Evolutionary conservation across 2,113 vertebrate genomes (phyloP).

Genomic region (Elephantulus edwardii): DNA sequence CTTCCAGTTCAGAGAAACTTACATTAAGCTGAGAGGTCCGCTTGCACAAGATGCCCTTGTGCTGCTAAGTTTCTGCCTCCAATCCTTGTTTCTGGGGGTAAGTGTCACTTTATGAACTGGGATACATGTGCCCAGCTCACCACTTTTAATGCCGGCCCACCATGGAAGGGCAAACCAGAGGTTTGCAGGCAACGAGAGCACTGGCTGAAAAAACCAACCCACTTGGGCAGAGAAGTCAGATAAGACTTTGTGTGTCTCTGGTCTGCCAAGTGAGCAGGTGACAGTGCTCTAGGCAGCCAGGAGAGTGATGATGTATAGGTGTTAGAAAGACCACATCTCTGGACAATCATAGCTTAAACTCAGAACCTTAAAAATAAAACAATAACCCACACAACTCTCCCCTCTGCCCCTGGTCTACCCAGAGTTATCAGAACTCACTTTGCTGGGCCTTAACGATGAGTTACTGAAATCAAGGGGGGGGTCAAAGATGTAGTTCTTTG

Average conservation of each 20-base stretch:
- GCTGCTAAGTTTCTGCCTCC: neutral
- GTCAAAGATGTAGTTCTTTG: neutral
- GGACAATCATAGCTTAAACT: neutral
- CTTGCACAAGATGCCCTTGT: neutral
- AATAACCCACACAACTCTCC: too few relatives aligned
- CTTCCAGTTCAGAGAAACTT: neutral
- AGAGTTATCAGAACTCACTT: neutral
- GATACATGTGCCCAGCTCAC: too few relatives aligned
- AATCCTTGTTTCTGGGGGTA: neutral
- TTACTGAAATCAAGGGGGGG: neutral
- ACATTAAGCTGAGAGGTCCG: neutral
- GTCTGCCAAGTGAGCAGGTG: neutral
- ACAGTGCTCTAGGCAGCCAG: neutral
- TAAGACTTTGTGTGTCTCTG: neutral
- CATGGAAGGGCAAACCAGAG: neutral
- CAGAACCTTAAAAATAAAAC: too few relatives aligned
- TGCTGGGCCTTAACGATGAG: neutral
- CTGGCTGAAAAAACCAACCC: neutral
- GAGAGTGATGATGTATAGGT: neutral
- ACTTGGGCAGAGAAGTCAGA: neutral
- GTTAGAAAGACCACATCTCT: neutral
- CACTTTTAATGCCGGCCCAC: neutral
- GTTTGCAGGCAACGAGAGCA: slow-evolving; percentile 7
- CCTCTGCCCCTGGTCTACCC: neutral
- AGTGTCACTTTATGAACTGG: slow-evolving; percentile 2